Base-by-base conservation (phyloP, 2,113 vertebrate genomes). In the Sitta europaea region DNA sequence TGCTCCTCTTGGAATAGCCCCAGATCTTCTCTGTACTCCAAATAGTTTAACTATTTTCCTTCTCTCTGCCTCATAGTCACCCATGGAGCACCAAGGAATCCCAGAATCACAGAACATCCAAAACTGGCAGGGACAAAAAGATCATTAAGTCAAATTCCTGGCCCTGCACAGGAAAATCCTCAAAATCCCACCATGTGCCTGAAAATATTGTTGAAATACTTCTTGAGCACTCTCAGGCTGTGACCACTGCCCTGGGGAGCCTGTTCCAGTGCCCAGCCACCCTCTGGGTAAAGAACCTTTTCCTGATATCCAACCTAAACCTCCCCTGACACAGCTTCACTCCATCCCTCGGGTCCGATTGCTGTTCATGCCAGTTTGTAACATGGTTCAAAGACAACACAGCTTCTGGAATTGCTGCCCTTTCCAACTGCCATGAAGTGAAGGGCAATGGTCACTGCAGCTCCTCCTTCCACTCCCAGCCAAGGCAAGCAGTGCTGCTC, bases 1-100 rank as follows among this genome's bases (percentile, higher is more conserved):
- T 75, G 72, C 15, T 95, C 65, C 51, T 95, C 73, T 77, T 95
- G 92, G 92, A 95, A 92, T 38, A 91, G 79, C 21, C 59, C 73
- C 94, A 94, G 75, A 47, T 77, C 51, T 86, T 90, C 71, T 76
- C 86, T 54, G 3, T 31, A 29, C 33, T 95, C 75, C 43, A 31
- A 75, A 48, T 0, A 91, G 51, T 92, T 80, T 78, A 92, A 91
- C 47, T 22, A 35, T 36, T 91, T 94, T 86, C 25, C 61, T 81
- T 75, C 51, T 67, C 40, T 67, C 53, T 36, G 57, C 38, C 68
- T 36, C 43, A 36, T 13, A 38, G 86, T 92, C 57, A 80, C 51
- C 45, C 78, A 36, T 45, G 72, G 48, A 86, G 31, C 35, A 66
- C 55, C 57, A 48, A 25, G 89, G 63, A 94, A 62, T 54, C 40